These are phyloP conservation scores for Heliconius melpomene DNA, from an alignment of 1,140 invertebrate genomes.

Conservation along the genomic window DNA sequence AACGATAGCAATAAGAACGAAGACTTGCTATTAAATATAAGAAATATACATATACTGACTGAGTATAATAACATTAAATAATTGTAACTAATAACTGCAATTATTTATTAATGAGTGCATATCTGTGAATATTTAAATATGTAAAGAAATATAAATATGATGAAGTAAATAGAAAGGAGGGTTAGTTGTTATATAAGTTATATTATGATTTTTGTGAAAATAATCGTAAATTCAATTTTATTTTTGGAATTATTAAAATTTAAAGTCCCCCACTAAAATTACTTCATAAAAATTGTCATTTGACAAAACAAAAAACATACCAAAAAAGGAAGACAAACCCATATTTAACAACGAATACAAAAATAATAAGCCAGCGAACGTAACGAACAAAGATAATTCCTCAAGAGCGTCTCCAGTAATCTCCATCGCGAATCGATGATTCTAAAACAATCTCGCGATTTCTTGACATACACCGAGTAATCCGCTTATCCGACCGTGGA, in stretches of 20 bases:
- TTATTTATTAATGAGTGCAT: not conserved
- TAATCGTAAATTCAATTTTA: too few relatives aligned
- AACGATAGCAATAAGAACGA: not conserved
- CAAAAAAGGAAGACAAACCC: not conserved
- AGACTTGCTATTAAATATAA: constrained; percentile 2
- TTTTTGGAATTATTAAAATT: too few relatives aligned
- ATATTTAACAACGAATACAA: not conserved
- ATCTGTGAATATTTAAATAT: not conserved
- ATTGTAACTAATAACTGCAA: constrained; percentile 4
- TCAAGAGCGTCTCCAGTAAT: constrained; percentile 11
- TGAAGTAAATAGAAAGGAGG: not conserved
- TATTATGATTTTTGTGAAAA: too few relatives aligned
- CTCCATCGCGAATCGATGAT: constrained; percentile 40
- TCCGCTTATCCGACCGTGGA: constrained; percentile 54
- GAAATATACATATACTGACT: not conserved
- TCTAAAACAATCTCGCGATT: constrained; percentile 38
- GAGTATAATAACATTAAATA: not conserved
- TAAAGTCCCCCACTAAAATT: too few relatives aligned
- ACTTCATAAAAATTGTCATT: too few relatives aligned
- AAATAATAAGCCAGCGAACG: constrained; percentile 14
- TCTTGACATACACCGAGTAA: constrained; percentile 46
- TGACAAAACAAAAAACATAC: too few relatives aligned
- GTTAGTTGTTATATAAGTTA: too few relatives aligned
- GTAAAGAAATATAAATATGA: not conserved
- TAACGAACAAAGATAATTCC: constrained; percentile 15